Percentiles rank a stretch among this genome's conserved stretches.
phyloP scores from a whole-genome alignment of 2,797 vertebrate species.

The Danionella dracula region DNA sequence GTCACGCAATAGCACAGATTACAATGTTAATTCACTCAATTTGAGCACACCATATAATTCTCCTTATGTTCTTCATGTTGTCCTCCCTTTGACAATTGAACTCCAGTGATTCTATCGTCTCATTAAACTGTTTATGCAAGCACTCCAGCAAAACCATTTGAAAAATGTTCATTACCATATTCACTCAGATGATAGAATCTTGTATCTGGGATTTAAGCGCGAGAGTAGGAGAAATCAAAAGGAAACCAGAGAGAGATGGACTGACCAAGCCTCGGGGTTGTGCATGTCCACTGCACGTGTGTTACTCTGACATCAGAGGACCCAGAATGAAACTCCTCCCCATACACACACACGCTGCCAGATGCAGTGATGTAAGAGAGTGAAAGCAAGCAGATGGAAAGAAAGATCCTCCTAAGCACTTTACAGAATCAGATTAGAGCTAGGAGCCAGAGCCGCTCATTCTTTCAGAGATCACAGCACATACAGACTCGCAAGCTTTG shows the following conservation, averaged over 20 bases:
- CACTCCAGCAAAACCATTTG: neutral
- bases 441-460: conserved; percentile 45
- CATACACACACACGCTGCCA: conserved; percentile 1
- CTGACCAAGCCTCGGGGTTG: neutral
- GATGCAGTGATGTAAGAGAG: conserved; percentile 62
- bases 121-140: neutral
- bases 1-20: too few species aligned
- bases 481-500: neutral
- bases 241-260: neutral
- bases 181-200: neutral
- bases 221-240: neutral
- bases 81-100: neutral
- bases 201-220: too few species aligned
- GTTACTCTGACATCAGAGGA: conserved; percentile 50
- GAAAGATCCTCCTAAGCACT: conserved; percentile 60
- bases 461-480: conserved; percentile 33
- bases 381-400: conserved; percentile 61
- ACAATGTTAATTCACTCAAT: too few species aligned
- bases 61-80: neutral
- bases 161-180: conserved; percentile 5
- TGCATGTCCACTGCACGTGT: conserved; percentile 53
- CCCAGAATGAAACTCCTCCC: conserved; percentile 14
- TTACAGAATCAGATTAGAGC: conserved; percentile 67
- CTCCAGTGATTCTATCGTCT: neutral
- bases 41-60: neutral